Evolutionary conservation across 1,140 invertebrate species (phyloP), one percentile per base, ranked within the genome.

Genomic region (Asbolus verrucosus): DNA sequence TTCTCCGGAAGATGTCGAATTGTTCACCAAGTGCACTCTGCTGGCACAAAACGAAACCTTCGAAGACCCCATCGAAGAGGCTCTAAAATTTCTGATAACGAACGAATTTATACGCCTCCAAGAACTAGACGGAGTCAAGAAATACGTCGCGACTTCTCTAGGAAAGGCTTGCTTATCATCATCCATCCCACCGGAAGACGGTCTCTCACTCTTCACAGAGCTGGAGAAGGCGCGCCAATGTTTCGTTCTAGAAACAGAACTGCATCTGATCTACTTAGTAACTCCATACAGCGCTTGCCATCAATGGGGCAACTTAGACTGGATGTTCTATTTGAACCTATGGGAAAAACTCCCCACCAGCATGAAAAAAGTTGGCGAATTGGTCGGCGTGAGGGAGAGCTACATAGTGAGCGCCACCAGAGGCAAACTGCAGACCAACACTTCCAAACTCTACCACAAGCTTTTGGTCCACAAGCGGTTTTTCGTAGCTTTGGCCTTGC

Each of bases 261-360:
- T 99, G 0, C 98, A 99, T 82, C 87, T 98, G 24, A 88, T 99
- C 43, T 99, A 98, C 83, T 84, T 97, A 75, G 94, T 96, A 1
- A 96, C 94, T 2, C 94, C 94, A 0, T 92, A 94, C 63, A 93
- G 91, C 78, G 87, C 92, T 11, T 89, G 91, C 76, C 89, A 88
- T 78, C 89, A 94, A 76, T 90, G 93, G 83, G 84, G 85, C 69
- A 87, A 89, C 62, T 85, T 98, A 27, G 94, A 98, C 82, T 99
- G 96, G 96, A 87, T 95, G 78, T 85, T 91, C 66, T 94, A 91
- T 78, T 82, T 97, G 6, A 89, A 89, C 71, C 77, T 97, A 11
- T 98, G 94, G 94, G 93, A 94, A 76, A 85, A 86, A 31, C 83
- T 98, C 2, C 86, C 89, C n/a, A 83, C 88, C 54, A 90, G 88